A percentile compares a stretch with the other conserved stretches of the same genome.
These are phyloP conservation scores for Germaria angustata DNA, from an alignment of 2,888 invertebrate genomes.

Conservation along the genomic window DNA sequence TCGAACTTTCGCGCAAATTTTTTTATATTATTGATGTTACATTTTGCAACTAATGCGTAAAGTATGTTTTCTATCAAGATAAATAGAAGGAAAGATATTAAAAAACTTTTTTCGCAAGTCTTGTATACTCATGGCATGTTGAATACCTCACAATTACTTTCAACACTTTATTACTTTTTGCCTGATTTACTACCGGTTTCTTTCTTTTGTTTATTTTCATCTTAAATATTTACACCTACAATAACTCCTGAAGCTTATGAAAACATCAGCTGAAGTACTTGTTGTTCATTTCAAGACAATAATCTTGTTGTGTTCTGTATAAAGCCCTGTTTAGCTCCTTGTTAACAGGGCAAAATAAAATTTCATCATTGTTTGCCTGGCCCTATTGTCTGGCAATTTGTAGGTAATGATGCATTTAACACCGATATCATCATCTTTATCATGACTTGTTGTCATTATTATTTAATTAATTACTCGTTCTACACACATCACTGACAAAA, in stretches of 20 bases:
- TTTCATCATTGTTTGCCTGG: neutral
- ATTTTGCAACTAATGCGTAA: too few relatives aligned
- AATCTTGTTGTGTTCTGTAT: neutral
- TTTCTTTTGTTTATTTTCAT: neutral
- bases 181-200: slow-evolving; percentile 11
- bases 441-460: slow-evolving; percentile 2
- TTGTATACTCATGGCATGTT: too few relatives aligned
- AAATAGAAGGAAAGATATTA: too few relatives aligned
- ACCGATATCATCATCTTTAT: slow-evolving; percentile 34
- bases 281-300: slow-evolving; percentile 32
- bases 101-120: too few relatives aligned
- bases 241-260: neutral
- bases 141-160: neutral
- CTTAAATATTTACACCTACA: slow-evolving; percentile 6
- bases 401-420: slow-evolving; percentile 59
- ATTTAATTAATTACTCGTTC: slow-evolving; percentile 17
- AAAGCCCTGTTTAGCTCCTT: slow-evolving; percentile 20
- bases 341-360: neutral
- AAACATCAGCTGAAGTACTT: slow-evolving; percentile 24
- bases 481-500: slow-evolving; percentile 43
- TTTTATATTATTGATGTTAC: too few relatives aligned
- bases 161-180: neutral
- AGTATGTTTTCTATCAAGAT: too few relatives aligned
- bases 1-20: too few relatives aligned
- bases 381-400: slow-evolving; percentile 51